Evolutionary conservation across 1,140 invertebrate genomes (phyloP).

Genomic region (Chrysoperla carnea): DNA sequence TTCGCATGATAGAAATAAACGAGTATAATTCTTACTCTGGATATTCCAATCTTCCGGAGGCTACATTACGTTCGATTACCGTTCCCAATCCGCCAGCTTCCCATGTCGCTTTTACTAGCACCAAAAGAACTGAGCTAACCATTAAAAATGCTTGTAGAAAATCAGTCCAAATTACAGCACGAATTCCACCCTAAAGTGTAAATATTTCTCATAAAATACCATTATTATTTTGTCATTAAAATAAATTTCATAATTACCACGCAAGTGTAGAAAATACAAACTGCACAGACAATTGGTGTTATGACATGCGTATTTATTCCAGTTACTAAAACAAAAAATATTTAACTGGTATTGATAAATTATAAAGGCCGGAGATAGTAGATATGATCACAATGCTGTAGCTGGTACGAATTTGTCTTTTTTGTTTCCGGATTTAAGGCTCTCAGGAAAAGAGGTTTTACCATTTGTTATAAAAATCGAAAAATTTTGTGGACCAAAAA

Average conservation of each 20-base stretch:
- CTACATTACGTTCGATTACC: constrained; percentile 46
- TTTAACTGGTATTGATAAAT: too few relatives aligned
- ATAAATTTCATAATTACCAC: constrained; percentile 43
- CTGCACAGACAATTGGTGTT: constrained; percentile 66
- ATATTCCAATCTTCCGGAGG: constrained; percentile 54
- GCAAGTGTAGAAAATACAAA: constrained; percentile 86
- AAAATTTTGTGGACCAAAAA: too few relatives aligned
- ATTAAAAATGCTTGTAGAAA: constrained; percentile 74
- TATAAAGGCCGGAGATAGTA: too few relatives aligned
- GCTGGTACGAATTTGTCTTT: too few relatives aligned
- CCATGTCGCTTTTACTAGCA: constrained; percentile 59
- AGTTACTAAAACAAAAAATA: constrained; percentile 51
- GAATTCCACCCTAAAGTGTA: constrained; percentile 66
- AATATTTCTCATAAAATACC: background rate
- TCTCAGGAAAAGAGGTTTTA: too few relatives aligned
- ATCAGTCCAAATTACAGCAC: constrained; percentile 89
- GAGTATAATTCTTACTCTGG: constrained; percentile 39
- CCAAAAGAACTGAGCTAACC: constrained; percentile 62
- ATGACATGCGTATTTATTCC: constrained; percentile 67
- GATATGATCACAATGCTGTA: too few relatives aligned
- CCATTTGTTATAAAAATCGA: too few relatives aligned
- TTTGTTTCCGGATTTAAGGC: too few relatives aligned
- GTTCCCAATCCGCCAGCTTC: constrained; percentile 56
- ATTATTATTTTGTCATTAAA: constrained; percentile 1
- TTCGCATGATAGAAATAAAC: constrained; percentile 24